Conservation (phyloP, 2,888 invertebrate genomes). For the Sarcophaga variegata region DNA sequence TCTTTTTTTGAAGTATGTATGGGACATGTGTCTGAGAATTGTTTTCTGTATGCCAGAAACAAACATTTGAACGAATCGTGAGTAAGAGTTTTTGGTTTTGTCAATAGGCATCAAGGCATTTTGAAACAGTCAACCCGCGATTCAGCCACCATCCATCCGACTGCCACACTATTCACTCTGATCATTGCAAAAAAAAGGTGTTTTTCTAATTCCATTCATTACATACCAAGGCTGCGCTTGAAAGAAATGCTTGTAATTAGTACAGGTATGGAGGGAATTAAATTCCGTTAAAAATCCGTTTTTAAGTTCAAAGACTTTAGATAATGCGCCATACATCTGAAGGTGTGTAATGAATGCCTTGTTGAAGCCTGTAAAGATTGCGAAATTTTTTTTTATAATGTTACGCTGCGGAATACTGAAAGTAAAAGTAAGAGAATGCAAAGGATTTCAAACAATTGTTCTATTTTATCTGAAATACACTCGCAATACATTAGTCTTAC, state of each 20-base stretch:
- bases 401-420: conserved; percentile 54
- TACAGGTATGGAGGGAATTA: background rate
- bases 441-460: conserved; percentile 30
- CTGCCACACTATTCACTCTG: background rate
- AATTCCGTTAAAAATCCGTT: no score
- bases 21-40: no score
- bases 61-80: conserved; percentile 55
- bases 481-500: background rate
- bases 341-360: conserved; percentile 1
- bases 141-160: conserved; percentile 3
- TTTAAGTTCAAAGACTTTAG: background rate
- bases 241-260: conserved; percentile 60
- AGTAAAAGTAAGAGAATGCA: background rate
- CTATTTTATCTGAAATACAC: background rate
- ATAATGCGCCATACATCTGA: no score
- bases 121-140: conserved; percentile 4
- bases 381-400: conserved; percentile 47
- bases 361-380: conserved; percentile 15
- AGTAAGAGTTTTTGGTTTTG: conserved; percentile 57
- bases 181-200: conserved; percentile 41
- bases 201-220: conserved; percentile 38
- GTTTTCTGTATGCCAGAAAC: background rate
- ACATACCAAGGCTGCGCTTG: background rate
- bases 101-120: background rate
- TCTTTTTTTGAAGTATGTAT: background rate